Evolutionary conservation across 1,140 invertebrate genomes (phyloP), one percentile per base, ranked within the genome.

Genomic region (Dendrolimus punctatus): DNA sequence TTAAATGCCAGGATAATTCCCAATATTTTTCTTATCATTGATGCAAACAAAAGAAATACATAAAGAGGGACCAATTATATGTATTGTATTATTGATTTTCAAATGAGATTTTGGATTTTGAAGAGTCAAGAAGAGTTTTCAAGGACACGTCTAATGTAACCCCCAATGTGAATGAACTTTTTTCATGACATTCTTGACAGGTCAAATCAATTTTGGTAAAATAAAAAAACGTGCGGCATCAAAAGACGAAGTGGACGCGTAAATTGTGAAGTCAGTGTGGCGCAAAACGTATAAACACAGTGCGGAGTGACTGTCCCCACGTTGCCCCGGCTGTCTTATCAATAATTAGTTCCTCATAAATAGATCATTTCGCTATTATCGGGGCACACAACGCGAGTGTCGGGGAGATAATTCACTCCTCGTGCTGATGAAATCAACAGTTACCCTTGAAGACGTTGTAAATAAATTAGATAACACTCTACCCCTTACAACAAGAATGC

Each of bases 401-500:
- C 60, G 68, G 63, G 60, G 68, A 71, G 66, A 71, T 64, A 64
- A 23, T 23, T 52, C 51, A 73, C 66, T 68, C 66, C 36, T 45
- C 43, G 71, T 62, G 82, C 76, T 76, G 79, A 85, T 85, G 80
- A 85, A 80, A 83, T 83, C 80, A 75, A 80, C 71, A 68, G 69
- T 81, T 64, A 66, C 58, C 57, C 62, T 79, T 50, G 75, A 84
- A 73, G 73, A 83, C 77, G 76, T 85, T 77, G 79, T 83, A 59
- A 82, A 82, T 75, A 82, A 75, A 80, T 78, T 79, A 70, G 80
- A 84, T 63, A 70, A 78, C 59, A 44, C 71, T 55, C 72, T 80
- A 68, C 80, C 77, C 51, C 62, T 87, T 68, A 68, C 80, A 37
- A 70, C 76, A 62, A 88, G 83, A 66, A 99, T 99, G 97, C 97